Evolutionary conservation across 2,888 invertebrate species (phyloP), one percentile per base, ranked within the genome.

Genomic region (Nomada hirtipes): DNA sequence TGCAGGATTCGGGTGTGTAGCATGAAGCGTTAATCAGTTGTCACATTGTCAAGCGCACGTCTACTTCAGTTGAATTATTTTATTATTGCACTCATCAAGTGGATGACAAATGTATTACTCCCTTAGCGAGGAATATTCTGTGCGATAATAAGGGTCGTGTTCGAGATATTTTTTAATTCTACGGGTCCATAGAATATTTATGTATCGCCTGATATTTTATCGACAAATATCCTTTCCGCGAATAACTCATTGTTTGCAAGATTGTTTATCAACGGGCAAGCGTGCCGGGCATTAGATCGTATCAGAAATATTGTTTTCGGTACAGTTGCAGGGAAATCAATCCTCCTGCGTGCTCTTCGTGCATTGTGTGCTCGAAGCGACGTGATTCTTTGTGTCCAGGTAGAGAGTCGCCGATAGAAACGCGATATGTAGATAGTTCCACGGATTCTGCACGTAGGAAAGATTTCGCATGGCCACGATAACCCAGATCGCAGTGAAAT

Each of bases 381-480:
- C 42, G 36, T 18, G 67, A 36, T 75, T 68, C 64, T 76, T 78
- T 69, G 68, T 76, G 55, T 52, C 57, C 50, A 13, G 60, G n/a
- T 36, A 47, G n/a, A n/a, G 76, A 55, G 20, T 63, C 23, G 36
- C 29, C 26, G 29, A 3, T 52, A 63, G 55, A 73, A 55, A 60
- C 47, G 29, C 61, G 67, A 26, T 57, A 60, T 50, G 47, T 42
- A 50, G 29, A 29, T 29, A 29, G 29, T 29, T 29, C 29, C 15
- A 57, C 42, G 65, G 79, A 79, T 79, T 79, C 77, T 60, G 59
- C 42, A 53, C 53, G 78, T 77, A 71, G 55, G 77, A 79, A 77
- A 71, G 79, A 79, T 76, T 67, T 77, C 55, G 77, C 77, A 71
- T 71, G 61, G 79, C 67, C 65, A 71, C 20, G 29, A n/a, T 77